These are phyloP conservation scores for Cryptosula pallasiana DNA, from an alignment of 2,888 invertebrate genomes.

Conservation along the genomic window DNA sequence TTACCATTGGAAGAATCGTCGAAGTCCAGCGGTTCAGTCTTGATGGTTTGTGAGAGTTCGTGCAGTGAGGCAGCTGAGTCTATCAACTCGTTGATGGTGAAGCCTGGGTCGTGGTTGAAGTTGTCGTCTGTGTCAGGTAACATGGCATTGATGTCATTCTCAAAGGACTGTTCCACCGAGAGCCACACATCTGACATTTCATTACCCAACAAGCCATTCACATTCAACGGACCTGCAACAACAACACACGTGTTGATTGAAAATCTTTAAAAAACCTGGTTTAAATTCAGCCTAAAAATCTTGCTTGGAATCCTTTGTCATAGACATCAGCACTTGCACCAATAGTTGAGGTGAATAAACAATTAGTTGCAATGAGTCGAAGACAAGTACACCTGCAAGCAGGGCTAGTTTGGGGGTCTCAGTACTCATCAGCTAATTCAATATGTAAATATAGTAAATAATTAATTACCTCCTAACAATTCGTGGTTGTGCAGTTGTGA, in stretches of 20 bases:
- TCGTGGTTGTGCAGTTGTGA: background rate
- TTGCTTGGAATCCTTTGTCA: too few species aligned
- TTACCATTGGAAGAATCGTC: constrained; percentile 16
- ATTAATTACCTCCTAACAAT: background rate
- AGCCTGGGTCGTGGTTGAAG: background rate
- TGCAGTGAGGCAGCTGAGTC: constrained; percentile 4
- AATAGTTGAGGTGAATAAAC: too few species aligned
- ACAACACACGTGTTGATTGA: too few species aligned
- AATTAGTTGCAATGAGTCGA: too few species aligned
- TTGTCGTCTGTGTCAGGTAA: constrained; percentile 11
- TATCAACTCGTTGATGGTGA: background rate
- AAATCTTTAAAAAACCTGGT: too few species aligned
- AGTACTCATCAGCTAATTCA: background rate
- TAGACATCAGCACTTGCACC: too few species aligned
- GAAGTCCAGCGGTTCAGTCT: constrained; percentile 13
- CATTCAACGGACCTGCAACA: background rate
- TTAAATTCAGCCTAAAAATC: too few species aligned
- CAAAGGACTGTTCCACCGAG: constrained; percentile 18
- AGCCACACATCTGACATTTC: constrained; percentile 21
- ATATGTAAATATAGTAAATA: background rate
- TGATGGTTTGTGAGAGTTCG: constrained; percentile 14
- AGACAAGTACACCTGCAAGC: too few species aligned
- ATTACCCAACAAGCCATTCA: background rate
- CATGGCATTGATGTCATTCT: constrained; percentile 15
- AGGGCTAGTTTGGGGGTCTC: too few species aligned